Conservation (phyloP, 2,797 vertebrate species). For the Pempheris klunzingeri region DNA sequence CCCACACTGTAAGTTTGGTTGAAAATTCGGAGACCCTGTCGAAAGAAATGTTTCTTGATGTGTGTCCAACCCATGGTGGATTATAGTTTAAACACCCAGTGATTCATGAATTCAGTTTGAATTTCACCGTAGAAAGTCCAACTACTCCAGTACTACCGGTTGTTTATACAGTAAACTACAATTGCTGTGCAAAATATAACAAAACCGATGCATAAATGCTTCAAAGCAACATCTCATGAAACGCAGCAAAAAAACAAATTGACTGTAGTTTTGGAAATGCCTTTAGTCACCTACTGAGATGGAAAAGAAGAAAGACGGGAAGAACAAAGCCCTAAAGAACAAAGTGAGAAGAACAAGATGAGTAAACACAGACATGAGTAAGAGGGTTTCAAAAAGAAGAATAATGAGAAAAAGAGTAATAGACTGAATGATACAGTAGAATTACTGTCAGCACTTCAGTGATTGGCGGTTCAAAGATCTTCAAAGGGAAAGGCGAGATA, state of each 20-base stretch:
- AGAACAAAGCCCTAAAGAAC: slow-evolving; percentile 28
- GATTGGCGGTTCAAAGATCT: slow-evolving; percentile 66
- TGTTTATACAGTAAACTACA: neutral
- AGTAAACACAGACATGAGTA: slow-evolving; percentile 35
- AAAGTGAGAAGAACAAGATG: slow-evolving; percentile 31
- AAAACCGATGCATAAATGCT: neutral
- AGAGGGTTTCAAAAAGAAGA: slow-evolving; percentile 27
- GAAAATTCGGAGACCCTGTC: neutral
- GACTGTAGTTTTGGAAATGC: slow-evolving; percentile 19
- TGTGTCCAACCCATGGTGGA: neutral
- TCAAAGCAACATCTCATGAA: neutral
- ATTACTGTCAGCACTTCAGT: slow-evolving; percentile 36
- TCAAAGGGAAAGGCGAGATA: slow-evolving; percentile 50
- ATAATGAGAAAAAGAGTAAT: slow-evolving; percentile 16
- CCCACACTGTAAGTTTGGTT: neutral
- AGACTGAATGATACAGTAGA: slow-evolving; percentile 39
- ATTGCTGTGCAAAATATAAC: neutral
- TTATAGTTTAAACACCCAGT: neutral
- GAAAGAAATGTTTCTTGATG: neutral
- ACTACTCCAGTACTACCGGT: neutral
- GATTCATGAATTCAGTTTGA: neutral
- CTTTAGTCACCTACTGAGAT: slow-evolving; percentile 27
- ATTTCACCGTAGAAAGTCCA: neutral
- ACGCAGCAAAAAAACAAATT: slow-evolving; percentile 20
- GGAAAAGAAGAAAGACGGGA: neutral